Base-by-base conservation (phyloP, 2,797 vertebrate genomes). In the Eulemur coronatus region DNA sequence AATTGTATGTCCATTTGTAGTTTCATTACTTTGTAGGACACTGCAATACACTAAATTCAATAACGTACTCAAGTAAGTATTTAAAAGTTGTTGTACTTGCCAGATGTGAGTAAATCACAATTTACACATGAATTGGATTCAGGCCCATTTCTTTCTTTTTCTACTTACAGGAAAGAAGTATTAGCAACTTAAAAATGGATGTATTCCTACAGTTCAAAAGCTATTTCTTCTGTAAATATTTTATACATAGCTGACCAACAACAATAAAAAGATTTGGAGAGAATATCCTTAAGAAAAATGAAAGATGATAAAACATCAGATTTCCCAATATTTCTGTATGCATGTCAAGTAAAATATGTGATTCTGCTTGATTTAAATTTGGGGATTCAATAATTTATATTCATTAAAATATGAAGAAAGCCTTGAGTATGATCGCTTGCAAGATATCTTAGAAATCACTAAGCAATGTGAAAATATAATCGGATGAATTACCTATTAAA, bases 341-440 rank as follows among this genome's bases (percentile, higher is more conserved):
- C 2, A 30, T 43, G 12, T 75, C 67, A 89, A 46, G 38, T 57
- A 46, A 97, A 94, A 82, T 70, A 0, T 67, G 26, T 91, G 70
- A 95, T 75, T 96, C 48, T 57, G 8, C 43, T 75, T 95, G 57
- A 79, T 69, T 79, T 93, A 96, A 85, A 73, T 95, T 91, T 79
- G 92, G 14, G 78, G 84, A 95, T 94, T n/a, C 61, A 82, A 63
- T 75, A 55, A 43, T 91, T 97, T 92, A 59, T 95, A 87, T 59
- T 22, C 22, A 97, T 95, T 93, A 96, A 96, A 92, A 61, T 93
- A 12, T 95, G 96, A 90, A 73, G 17, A 72, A 76, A 89, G 3
- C 1, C n/a, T 65, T 91, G 22, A 93, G 67, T 43, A 50, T 70
- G 26, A 96, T 84, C 70, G 3, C 41, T 94, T 6, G 30, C 10